Conservation (phyloP, 1,140 invertebrate species). For the Marisa cornuarietis region DNA sequence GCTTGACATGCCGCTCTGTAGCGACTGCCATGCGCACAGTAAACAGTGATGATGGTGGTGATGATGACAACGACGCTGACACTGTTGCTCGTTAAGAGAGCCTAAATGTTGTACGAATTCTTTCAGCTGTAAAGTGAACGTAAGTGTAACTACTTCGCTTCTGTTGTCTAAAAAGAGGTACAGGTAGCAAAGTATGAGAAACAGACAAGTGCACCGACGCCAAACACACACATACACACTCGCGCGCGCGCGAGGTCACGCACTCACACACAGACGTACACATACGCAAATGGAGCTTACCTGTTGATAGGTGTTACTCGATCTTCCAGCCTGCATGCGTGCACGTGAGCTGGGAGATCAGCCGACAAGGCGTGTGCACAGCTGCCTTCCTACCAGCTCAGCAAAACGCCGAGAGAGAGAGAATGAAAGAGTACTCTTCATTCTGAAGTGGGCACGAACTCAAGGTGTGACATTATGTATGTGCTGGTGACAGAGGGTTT, state of each 20-base stretch:
- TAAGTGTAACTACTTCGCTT: background rate
- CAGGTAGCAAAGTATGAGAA: background rate
- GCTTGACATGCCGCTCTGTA: too few relatives aligned
- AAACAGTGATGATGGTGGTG: too few relatives aligned
- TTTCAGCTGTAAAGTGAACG: background rate
- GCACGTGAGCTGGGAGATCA: too few relatives aligned
- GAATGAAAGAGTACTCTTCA: background rate
- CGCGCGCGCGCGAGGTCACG: background rate
- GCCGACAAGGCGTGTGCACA: too few relatives aligned
- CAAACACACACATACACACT: background rate
- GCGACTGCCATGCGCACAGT: too few relatives aligned
- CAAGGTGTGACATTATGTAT: background rate
- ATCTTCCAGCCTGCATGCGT: background rate
- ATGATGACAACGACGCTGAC: too few relatives aligned
- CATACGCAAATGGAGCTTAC: background rate
- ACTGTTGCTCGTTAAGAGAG: too few relatives aligned
- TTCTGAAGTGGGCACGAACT: background rate
- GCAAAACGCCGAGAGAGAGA: background rate
- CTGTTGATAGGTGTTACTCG: background rate
- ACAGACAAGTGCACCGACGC: background rate
- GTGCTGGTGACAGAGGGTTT: constrained; percentile 4
- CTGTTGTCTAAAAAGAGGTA: background rate
- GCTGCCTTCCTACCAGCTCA: too few relatives aligned
- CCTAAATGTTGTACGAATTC: background rate
- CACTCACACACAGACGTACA: constrained; percentile 1